A percentile compares a stretch with the other conserved stretches of the same genome.
Evolutionary conservation across 64 coral and sea anemone genomes (phyloP).

Genomic region (Orbicella faveolata): DNA sequence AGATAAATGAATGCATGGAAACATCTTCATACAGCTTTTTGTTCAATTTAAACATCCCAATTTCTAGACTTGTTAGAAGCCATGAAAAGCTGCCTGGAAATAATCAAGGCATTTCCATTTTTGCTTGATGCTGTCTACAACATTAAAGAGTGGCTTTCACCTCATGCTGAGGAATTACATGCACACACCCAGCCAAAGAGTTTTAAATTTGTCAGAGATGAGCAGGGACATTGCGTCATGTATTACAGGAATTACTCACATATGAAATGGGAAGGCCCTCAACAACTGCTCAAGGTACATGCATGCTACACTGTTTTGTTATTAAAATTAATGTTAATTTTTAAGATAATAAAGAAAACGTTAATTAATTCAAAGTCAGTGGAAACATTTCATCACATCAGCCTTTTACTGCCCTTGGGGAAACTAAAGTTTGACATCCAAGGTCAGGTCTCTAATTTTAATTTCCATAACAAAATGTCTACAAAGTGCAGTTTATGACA

Average conservation of each 20-base stretch:
- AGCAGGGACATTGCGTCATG: not conserved
- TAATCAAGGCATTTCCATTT: not conserved
- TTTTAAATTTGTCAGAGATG: constrained; percentile 4
- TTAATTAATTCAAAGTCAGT: too few relatives aligned
- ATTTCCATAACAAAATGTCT: too few relatives aligned
- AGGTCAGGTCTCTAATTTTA: too few relatives aligned
- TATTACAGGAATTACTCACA: not conserved
- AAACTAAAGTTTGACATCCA: too few relatives aligned
- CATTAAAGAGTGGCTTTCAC: not conserved
- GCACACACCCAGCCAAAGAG: not conserved
- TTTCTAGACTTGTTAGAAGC: not conserved
- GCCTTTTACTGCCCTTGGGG: too few relatives aligned
- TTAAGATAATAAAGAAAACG: too few relatives aligned
- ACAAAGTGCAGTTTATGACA: too few relatives aligned
- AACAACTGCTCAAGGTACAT: not conserved
- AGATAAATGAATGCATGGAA: too few relatives aligned
- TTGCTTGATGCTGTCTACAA: not conserved
- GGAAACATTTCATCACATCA: too few relatives aligned
- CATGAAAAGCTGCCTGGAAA: not conserved
- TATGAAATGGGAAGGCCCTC: constrained; percentile 12
- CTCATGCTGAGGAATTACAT: not conserved
- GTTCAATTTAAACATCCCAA: not conserved
- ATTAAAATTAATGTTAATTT: too few relatives aligned
- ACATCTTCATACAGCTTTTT: too few relatives aligned
- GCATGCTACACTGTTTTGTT: too few relatives aligned